Conservation (phyloP, 2,888 invertebrate genomes). For the Thyatira batis region DNA sequence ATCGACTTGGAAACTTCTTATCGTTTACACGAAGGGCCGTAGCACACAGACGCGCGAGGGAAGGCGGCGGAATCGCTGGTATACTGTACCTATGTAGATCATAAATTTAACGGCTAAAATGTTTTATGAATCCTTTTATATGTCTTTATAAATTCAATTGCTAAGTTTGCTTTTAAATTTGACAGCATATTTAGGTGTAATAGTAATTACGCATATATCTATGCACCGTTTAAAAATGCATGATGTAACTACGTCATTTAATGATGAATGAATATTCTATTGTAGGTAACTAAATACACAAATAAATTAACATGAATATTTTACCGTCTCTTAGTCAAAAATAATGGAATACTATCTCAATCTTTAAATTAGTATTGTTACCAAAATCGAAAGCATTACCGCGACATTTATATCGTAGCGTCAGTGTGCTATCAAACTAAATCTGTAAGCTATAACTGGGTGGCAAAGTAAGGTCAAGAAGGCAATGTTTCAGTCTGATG, state of each 20-base stretch:
- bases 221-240: no score
- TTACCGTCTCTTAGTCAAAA: no score
- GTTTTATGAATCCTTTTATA: no score
- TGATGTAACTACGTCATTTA: no score
- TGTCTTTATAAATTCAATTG: no score
- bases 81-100: not conserved
- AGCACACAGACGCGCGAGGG: not conserved
- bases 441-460: not conserved
- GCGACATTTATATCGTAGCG: not conserved
- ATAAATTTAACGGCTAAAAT: not conserved
- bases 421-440: not conserved
- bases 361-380: not conserved
- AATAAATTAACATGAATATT: no score
- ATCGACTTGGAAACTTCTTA: conserved; percentile 1
- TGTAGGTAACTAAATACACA: no score
- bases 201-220: no score
- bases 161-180: no score
- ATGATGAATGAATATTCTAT: no score
- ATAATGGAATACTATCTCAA: no score
- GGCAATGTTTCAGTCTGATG: conserved; percentile 6
- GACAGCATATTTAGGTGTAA: no score
- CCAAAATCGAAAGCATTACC: not conserved
- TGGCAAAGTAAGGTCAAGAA: conserved; percentile 3
- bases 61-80: not conserved
- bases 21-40: not conserved